Evolutionary conservation across 2,888 invertebrate species (phyloP), one percentile per base, ranked within the genome.

Genomic region (Anthoptus insignis): DNA sequence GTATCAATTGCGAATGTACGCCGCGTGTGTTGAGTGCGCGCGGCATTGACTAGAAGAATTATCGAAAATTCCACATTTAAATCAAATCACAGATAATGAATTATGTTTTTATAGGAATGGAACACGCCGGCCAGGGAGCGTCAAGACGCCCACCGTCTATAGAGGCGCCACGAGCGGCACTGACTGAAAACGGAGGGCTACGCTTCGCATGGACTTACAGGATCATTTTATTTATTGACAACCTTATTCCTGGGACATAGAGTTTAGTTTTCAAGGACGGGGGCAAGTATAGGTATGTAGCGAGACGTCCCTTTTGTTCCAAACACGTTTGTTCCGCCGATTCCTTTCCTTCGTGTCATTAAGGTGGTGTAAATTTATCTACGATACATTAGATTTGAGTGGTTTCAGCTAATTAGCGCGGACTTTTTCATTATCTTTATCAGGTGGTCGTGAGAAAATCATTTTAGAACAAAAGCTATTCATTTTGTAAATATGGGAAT

Each of bases 131-230:
- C 68, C 72, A 64, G 73, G 75, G 81, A 84, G 86, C 84, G 83
- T 81, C 82, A 83, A 86, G 85, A 85, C 91, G 89, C 86, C 86
- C 84, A 82, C 90, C 89, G 84, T 75, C 84, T 79, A 85, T 80
- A 84, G 89, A 88, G 91, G 91, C 91, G 92, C 91, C 91, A 81
- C 89, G 84, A 80, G 83, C 89, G 89, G 88, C 89, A 92, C 92
- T 92, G 91, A 76, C 83, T 81, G 81, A 78, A 86, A 88, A 84
- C 71, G 72, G 60, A 74, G 64, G 56, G 47, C 57, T 69, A 85
- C 83, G 83, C 76, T 81, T 79, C 79, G 78, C 77, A 73, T 76
- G 76, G 71, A 74, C 79, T 71, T 70, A 73, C 81, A 79, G 76
- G 73, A 63, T 75, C 71, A 74, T 59, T 54, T 67, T 79, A 65